These are phyloP conservation scores for Antitype chi DNA, from an alignment of 2,888 invertebrate species.

Conservation along the genomic window DNA sequence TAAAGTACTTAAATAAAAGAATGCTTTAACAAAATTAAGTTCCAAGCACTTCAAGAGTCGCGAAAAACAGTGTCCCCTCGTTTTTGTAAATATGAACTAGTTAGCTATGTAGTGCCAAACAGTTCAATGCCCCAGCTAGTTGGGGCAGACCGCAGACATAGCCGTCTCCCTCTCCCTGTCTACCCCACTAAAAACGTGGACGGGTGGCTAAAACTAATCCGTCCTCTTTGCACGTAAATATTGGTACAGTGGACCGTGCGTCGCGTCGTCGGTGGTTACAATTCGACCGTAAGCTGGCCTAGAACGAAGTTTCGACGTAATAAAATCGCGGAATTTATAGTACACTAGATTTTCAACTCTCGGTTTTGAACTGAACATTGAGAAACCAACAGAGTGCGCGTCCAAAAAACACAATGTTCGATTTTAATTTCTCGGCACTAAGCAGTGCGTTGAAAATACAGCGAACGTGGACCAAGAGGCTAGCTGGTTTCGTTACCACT, in stretches of 20 bases:
- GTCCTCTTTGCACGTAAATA: background rate
- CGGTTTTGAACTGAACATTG: too few relatives aligned
- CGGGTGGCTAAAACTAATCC: slow-evolving; percentile 20
- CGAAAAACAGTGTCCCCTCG: background rate
- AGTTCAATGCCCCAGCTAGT: slow-evolving; percentile 32
- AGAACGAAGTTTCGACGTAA: background rate
- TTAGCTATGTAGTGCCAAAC: background rate
- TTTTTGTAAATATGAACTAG: background rate
- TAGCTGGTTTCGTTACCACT: background rate
- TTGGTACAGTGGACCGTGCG: background rate
- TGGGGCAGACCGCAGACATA: slow-evolving; percentile 22
- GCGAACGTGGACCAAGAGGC: too few relatives aligned
- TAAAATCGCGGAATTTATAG: too few relatives aligned
- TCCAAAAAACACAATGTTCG: too few relatives aligned
- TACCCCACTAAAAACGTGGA: slow-evolving; percentile 22
- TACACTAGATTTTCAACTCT: too few relatives aligned
- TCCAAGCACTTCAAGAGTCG: background rate
- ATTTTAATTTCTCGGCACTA: too few relatives aligned
- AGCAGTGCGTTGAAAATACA: too few relatives aligned
- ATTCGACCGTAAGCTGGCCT: background rate
- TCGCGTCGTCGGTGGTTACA: too few relatives aligned
- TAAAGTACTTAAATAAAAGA: background rate
- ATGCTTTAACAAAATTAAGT: background rate
- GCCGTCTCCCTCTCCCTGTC: slow-evolving; percentile 30
- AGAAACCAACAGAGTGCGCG: too few relatives aligned